Evolutionary conservation across 2,113 vertebrate species (phyloP).

Genomic region (Notarius lentiginosus): DNA sequence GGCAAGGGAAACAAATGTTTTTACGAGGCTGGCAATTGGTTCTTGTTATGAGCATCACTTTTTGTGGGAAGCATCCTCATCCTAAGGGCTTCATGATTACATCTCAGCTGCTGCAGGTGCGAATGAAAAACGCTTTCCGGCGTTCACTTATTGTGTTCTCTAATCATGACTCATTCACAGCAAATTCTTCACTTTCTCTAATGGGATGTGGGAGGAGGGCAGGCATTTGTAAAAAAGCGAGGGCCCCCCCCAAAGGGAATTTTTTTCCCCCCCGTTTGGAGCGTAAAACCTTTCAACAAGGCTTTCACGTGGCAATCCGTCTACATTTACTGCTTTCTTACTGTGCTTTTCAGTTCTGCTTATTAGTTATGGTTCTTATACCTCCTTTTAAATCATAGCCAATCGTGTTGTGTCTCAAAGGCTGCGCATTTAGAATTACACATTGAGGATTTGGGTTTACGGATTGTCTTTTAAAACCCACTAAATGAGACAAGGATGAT

Average conservation of each 20-base stretch:
- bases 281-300: conserved; percentile 18
- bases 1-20: conserved; percentile 16
- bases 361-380: conserved; percentile 36
- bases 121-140: conserved; percentile 34
- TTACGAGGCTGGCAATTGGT: conserved; percentile 15
- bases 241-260: conserved; percentile 2
- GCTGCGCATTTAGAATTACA: conserved; percentile 23
- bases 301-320: background rate
- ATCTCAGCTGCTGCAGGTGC: conserved; percentile 40
- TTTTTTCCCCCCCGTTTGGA: background rate
- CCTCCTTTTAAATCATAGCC: conserved; percentile 24
- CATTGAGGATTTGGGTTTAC: conserved; percentile 4
- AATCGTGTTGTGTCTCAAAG: conserved; percentile 33
- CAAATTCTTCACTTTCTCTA: conserved; percentile 41
- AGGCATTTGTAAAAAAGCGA: conserved; percentile 26
- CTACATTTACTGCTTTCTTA: conserved; percentile 19
- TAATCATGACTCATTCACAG: conserved; percentile 47
- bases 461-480: background rate
- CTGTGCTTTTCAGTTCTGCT: conserved; percentile 25
- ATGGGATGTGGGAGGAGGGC: conserved; percentile 30
- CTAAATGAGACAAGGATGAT: background rate
- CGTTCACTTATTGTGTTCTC: conserved; percentile 36
- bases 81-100: conserved; percentile 46
- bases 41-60: conserved; percentile 20
- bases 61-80: conserved; percentile 28